Percentiles rank a stretch among this genome's conserved stretches.
These are phyloP conservation scores for Strix aluco DNA, from an alignment of 2,113 vertebrate species.

Conservation along the genomic window DNA sequence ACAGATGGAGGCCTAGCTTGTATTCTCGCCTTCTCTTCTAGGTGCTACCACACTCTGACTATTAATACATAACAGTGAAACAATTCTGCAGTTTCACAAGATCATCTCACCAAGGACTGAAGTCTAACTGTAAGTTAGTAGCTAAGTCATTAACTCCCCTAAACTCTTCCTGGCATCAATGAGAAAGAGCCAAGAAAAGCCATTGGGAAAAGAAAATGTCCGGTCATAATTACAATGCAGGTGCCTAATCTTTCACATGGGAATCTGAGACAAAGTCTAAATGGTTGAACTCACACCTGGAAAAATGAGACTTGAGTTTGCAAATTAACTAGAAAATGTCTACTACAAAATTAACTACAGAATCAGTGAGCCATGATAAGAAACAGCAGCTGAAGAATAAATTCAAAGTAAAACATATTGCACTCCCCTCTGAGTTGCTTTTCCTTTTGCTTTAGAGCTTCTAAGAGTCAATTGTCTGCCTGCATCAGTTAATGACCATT, in stretches of 20 bases:
- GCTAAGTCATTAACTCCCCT: not conserved
- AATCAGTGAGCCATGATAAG: not conserved
- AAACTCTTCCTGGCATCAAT: not conserved
- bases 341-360: not conserved
- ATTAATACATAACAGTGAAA: not conserved
- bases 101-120: not conserved
- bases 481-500: slow-evolving; percentile 25
- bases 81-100: not conserved
- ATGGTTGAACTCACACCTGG: not conserved
- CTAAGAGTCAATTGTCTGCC: not conserved
- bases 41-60: not conserved
- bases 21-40: not conserved
- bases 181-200: not conserved
- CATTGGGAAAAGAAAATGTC: not conserved
- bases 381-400: slow-evolving; percentile 5
- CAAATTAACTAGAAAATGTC: not conserved
- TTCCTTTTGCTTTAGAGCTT: not conserved
- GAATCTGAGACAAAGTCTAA: not conserved
- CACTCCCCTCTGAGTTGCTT: not conserved
- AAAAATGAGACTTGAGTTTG: not conserved
- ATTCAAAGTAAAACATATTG: not conserved
- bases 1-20: not conserved
- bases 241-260: not conserved
- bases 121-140: not conserved
- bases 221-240: not conserved